phyloP scores from a whole-genome alignment of 2,888 invertebrate species.

The Lithodes maja region DNA sequence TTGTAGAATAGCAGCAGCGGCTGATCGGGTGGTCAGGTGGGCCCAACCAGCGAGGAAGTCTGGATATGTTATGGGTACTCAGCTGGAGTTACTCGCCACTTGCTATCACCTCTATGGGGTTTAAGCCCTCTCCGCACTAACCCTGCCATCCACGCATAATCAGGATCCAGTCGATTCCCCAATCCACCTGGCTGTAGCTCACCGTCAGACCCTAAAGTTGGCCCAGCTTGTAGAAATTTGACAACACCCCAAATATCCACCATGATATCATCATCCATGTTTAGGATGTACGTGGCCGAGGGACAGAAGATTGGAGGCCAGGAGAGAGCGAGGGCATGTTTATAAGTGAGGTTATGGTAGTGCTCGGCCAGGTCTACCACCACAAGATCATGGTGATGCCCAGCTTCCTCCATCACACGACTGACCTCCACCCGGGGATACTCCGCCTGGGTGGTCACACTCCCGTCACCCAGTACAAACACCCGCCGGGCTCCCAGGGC shows the following conservation, averaged over 20 bases:
- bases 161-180: neutral
- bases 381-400: conserved; percentile 70
- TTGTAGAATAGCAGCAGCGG: conserved; percentile 79
- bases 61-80: conserved; percentile 84
- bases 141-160: conserved; percentile 41
- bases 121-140: conserved; percentile 39
- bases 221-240: conserved; percentile 75
- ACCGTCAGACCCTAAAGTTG: conserved; percentile 7
- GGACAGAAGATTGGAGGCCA: conserved; percentile 71
- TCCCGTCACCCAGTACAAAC: conserved; percentile 54
- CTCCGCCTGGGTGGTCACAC: conserved; percentile 19
- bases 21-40: conserved; percentile 83
- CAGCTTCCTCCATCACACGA: conserved; percentile 33
- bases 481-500: conserved; percentile 51
- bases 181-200: neutral
- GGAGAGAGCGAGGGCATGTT: conserved; percentile 71
- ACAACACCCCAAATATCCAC: conserved; percentile 79
- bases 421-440: conserved; percentile 30
- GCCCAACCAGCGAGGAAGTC: conserved; percentile 89
- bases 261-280: conserved; percentile 88
- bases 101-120: conserved; percentile 77
- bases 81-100: conserved; percentile 84
- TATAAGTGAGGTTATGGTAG: conserved; percentile 72
- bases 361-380: conserved; percentile 71
- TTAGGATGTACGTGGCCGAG: conserved; percentile 79